Percentiles rank a stretch among this genome's conserved stretches.
Conservation (phyloP, 2,797 vertebrate species). For the Myotis daubentonii region DNA sequence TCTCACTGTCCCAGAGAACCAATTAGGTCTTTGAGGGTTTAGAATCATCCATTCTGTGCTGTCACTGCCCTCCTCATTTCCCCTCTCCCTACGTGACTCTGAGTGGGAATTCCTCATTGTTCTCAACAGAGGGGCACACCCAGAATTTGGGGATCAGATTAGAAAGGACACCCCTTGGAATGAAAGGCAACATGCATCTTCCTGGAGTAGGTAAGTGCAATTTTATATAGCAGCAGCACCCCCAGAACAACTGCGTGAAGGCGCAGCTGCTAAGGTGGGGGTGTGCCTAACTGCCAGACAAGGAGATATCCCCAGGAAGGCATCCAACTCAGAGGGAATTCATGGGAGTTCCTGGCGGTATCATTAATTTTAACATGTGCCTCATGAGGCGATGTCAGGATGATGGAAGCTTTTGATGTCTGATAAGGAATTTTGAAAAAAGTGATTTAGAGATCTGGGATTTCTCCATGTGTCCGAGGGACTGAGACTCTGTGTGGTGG, state of each 20-base stretch:
- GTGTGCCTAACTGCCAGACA: not conserved
- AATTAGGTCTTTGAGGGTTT: not conserved
- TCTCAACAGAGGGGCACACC: not conserved
- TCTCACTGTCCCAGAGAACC: not conserved
- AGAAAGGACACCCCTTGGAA: not conserved
- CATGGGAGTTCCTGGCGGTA: not conserved
- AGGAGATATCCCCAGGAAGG: not conserved
- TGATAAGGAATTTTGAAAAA: conserved; percentile 37
- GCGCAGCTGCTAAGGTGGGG: not conserved
- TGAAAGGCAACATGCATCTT: not conserved
- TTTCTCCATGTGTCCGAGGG: not conserved
- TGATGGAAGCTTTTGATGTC: not conserved
- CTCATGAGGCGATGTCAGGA: not conserved
- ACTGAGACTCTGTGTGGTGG: not conserved
- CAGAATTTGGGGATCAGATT: not conserved
- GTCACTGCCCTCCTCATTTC: not conserved
- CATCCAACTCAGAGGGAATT: not conserved
- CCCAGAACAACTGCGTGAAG: not conserved
- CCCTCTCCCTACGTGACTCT: not conserved
- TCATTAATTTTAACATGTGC: not conserved
- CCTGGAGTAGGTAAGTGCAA: not conserved
- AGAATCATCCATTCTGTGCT: not conserved
- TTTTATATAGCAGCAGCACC: not conserved
- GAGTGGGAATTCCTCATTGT: not conserved
- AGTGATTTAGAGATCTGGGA: not conserved